A percentile compares a stretch with the other conserved stretches of the same genome.
These are phyloP conservation scores for Trypoxylus dichotomus DNA, from an alignment of 1,140 invertebrate species.

Conservation along the genomic window DNA sequence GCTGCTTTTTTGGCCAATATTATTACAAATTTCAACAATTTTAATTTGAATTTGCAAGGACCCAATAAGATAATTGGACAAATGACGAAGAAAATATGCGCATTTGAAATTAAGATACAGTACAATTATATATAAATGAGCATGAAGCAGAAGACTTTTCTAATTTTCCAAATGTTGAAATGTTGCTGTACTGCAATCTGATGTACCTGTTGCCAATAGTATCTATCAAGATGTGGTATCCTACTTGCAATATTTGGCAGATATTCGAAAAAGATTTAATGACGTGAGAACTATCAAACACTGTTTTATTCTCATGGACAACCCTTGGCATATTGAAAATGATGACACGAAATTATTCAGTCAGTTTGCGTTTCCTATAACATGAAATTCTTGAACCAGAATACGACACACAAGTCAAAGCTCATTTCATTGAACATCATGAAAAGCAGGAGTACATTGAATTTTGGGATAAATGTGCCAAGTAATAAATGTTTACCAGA, in stretches of 20 bases:
- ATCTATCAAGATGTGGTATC: conserved; percentile 2
- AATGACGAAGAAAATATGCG: conserved; percentile 1
- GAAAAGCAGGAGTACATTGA: conserved; percentile 27
- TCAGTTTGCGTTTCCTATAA: too few relatives aligned
- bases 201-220: background rate
- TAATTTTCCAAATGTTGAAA: too few relatives aligned
- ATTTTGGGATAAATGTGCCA: conserved; percentile 15
- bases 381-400: too few relatives aligned
- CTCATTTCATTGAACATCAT: too few relatives aligned
- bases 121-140: background rate
- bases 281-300: conserved; percentile 15
- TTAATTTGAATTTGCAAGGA: background rate
- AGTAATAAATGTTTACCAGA: conserved; percentile 2
- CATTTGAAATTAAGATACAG: background rate
- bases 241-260: background rate
- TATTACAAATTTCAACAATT: too few relatives aligned
- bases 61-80: background rate
- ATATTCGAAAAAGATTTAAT: background rate
- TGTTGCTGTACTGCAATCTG: background rate
- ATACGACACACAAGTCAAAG: too few relatives aligned
- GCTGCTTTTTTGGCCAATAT: too few relatives aligned
- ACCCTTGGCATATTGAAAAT: conserved; percentile 10
- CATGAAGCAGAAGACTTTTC: too few relatives aligned
- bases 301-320: conserved; percentile 14
- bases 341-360: too few relatives aligned